These are phyloP conservation scores for Nettapus auritus DNA, from an alignment of 2,113 vertebrate genomes.

Conservation along the genomic window DNA sequence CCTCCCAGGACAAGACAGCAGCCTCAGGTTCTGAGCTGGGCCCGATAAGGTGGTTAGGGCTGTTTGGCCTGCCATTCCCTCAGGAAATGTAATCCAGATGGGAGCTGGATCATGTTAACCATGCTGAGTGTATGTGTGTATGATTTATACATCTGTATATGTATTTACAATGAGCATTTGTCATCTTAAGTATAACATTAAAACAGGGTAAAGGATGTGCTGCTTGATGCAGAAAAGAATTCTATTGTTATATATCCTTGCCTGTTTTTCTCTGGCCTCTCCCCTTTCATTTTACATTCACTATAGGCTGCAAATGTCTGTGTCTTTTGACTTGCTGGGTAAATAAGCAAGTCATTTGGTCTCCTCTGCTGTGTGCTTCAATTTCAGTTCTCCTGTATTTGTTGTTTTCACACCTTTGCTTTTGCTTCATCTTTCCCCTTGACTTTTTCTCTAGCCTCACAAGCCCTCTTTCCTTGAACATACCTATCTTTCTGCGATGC, in stretches of 20 bases:
- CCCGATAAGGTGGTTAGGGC: background rate
- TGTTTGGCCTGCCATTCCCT: conserved; percentile 26
- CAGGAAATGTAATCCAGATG: conserved; percentile 53
- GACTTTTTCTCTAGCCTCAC: background rate
- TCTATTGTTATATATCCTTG: background rate
- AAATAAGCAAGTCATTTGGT: background rate
- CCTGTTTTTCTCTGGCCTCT: background rate
- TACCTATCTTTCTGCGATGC: fast-evolving
- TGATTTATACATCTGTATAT: background rate
- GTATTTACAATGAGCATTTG: background rate
- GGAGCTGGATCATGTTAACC: conserved; percentile 12
- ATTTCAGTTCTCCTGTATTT: background rate
- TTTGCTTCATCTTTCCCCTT: background rate
- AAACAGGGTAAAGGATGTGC: background rate
- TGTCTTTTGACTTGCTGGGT: background rate
- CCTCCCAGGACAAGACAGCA: background rate
- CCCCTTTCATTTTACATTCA: background rate
- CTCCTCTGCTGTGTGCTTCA: background rate
- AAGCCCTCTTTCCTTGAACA: background rate
- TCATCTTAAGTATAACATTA: conserved; percentile 12
- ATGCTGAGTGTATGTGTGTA: background rate
- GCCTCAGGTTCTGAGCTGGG: background rate
- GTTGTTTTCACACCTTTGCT: background rate
- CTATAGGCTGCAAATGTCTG: background rate
- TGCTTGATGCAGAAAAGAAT: background rate